A percentile compares a stretch with the other conserved stretches of the same genome.
Conservation (phyloP, 2,888 invertebrate species). For the Lordiphosa fenestrarum region DNA sequence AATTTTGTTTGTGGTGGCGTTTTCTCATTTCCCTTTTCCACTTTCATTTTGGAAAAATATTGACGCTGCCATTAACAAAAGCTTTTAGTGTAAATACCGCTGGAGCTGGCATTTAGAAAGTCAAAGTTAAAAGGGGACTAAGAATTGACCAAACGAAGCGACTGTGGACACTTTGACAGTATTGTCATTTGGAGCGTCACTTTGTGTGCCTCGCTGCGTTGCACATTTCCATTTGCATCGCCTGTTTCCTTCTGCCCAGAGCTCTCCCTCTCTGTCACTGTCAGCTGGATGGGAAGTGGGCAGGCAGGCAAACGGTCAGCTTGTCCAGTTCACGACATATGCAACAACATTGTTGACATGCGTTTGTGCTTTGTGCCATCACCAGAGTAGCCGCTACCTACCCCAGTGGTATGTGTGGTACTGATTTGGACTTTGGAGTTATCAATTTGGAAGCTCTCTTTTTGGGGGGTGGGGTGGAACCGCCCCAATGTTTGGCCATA, state of each 20-base stretch:
- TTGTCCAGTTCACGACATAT: slow-evolving; percentile 11
- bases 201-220: slow-evolving; percentile 34
- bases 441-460: slow-evolving; percentile 35
- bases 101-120: slow-evolving; percentile 39
- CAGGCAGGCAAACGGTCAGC: background rate
- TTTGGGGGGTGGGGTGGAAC: too few species aligned
- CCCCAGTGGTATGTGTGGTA: slow-evolving; percentile 39
- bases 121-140: slow-evolving; percentile 9
- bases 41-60: slow-evolving; percentile 42
- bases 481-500: too few species aligned
- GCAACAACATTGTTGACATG: slow-evolving; percentile 48
- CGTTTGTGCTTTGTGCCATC: slow-evolving; percentile 37
- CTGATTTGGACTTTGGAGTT: slow-evolving; percentile 57
- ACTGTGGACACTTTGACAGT: slow-evolving; percentile 62
- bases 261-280: slow-evolving; percentile 9
- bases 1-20: slow-evolving; percentile 47
- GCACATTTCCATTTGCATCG: slow-evolving; percentile 58
- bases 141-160: slow-evolving; percentile 17
- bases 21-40: slow-evolving; percentile 29
- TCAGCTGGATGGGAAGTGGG: background rate
- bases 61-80: slow-evolving; percentile 65
- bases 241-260: slow-evolving; percentile 10
- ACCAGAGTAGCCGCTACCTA: background rate
- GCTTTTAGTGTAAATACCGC: slow-evolving; percentile 60
- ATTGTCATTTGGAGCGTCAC: slow-evolving; percentile 59